A percentile compares a stretch with the other conserved stretches of the same genome.
Evolutionary conservation across 2,113 vertebrate genomes (phyloP).

Genomic region (Kryptolebias marmoratus): DNA sequence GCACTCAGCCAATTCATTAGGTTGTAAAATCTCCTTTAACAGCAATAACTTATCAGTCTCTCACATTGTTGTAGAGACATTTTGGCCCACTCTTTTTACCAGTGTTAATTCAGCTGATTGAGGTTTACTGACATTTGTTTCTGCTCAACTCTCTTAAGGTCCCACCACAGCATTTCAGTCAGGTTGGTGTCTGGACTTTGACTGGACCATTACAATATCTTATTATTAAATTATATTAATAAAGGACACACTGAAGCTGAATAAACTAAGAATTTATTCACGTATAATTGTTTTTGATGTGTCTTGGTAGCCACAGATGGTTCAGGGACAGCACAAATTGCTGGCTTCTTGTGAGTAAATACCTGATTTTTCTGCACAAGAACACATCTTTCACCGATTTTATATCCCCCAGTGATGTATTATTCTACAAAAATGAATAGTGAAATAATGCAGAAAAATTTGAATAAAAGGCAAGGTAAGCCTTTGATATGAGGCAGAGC

Average conservation of each 20-base stretch:
- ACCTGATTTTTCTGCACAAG: conserved; percentile 47
- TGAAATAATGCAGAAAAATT: conserved; percentile 60
- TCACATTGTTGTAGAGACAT: no score
- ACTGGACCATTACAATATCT: no score
- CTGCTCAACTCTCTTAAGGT: no score
- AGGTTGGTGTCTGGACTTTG: no score
- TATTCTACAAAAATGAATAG: conserved; percentile 54
- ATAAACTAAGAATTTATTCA: conserved; percentile 28
- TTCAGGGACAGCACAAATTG: conserved; percentile 65
- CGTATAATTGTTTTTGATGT: conserved; percentile 29
- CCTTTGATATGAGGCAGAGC: conserved; percentile 58
- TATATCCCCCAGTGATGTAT: conserved; percentile 40
- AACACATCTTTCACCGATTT: conserved; percentile 47
- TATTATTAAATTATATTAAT: conserved; percentile 24
- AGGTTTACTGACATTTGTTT: no score
- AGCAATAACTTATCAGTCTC: no score
- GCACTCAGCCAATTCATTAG: no score
- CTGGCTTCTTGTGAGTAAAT: conserved; percentile 50
- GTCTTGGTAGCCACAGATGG: conserved; percentile 30
- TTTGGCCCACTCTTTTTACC: no score
- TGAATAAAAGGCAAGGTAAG: conserved; percentile 68
- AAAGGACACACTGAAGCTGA: conserved; percentile 17
- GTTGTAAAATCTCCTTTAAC: no score
- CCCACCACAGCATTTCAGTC: no score
- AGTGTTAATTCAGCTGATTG: no score